Conservation (phyloP, 2,888 invertebrate species). For the Byasa hedistus region DNA sequence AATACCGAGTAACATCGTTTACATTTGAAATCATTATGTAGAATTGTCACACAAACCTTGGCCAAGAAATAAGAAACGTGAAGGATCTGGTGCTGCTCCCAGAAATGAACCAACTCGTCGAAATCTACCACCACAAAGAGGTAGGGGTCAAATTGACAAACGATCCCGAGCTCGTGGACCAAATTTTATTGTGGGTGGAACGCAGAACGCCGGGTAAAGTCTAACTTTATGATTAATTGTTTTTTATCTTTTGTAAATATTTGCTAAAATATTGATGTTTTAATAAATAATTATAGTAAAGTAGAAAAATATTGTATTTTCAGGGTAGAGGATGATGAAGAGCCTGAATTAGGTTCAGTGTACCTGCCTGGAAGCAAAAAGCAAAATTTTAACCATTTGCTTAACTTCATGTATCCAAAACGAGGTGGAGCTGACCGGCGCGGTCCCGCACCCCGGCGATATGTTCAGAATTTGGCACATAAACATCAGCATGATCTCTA, state of each 20-base stretch:
- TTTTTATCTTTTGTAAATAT: conserved; percentile 13
- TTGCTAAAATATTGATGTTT: conserved; percentile 12
- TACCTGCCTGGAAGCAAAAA: conserved; percentile 92
- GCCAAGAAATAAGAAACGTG: conserved; percentile 82
- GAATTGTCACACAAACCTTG: conserved; percentile 80
- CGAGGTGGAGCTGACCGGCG: conserved; percentile 69
- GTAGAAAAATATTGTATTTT: conserved; percentile 18
- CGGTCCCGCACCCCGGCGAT: conserved; percentile 54
- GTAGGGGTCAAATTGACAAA: conserved; percentile 85
- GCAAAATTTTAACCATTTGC: conserved; percentile 95
- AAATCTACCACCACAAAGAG: conserved; percentile 84
- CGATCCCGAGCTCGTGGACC: conserved; percentile 84
- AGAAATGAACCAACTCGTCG: conserved; percentile 82
- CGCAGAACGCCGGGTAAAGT: conserved; percentile 84
- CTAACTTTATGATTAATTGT: conserved; percentile 6
- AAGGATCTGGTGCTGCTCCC: conserved; percentile 78
- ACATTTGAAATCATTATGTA: conserved; percentile 37
- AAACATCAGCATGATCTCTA: conserved; percentile 96
- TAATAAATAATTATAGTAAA: conserved; percentile 13
- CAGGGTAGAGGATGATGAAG: conserved; percentile 78
- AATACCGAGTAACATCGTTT: conserved; percentile 15
- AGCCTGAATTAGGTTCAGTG: conserved; percentile 90
- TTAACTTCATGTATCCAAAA: conserved; percentile 92
- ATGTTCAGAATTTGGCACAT: conserved; percentile 63
- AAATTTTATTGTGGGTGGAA: conserved; percentile 80